Evolutionary conservation across 2,888 invertebrate species (phyloP), one percentile per base, ranked within the genome.

Genomic region (Caenorhabditis sp.): DNA sequence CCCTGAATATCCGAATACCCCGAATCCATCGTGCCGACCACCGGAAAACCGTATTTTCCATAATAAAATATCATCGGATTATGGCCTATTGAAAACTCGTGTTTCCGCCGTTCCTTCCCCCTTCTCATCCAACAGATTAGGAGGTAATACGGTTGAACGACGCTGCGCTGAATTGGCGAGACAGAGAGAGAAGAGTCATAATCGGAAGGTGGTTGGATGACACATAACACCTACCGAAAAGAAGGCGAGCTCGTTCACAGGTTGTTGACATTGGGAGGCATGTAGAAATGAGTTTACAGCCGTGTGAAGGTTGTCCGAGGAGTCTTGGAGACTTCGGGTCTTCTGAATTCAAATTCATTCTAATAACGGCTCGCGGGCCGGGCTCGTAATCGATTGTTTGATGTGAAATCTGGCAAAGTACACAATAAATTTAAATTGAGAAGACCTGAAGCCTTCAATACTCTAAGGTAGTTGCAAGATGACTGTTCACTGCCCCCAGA

Each of bases 1-100:
- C n/a, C n/a, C n/a, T n/a, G n/a, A n/a, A n/a, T n/a, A n/a, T n/a
- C n/a, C n/a, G n/a, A n/a, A n/a, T n/a, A n/a, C n/a, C n/a, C n/a
- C n/a, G n/a, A n/a, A n/a, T n/a, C n/a, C n/a, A n/a, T n/a, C n/a
- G n/a, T n/a, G n/a, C n/a, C n/a, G n/a, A n/a, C n/a, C n/a, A n/a
- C 49, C 59, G 51, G 63, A 63, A 63, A 26, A 63, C 24, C 14
- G 7, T 28, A 16, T 16, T 3, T 16, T 22, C 56, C 41, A 28
- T 47, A 54, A 64, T 69, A 77, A 76, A 69, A 77, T 77, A 77
- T 77, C 70, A 79, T 63, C 63, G 79, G 79, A 79, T 79, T 79
- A 79, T 59, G 38, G 22, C 54, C 41, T 26, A 58, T 38, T 69
- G 47, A 35, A 59, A 24, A 47, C 47, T n/a, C 47, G 19, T 47